These are phyloP conservation scores for Acrossocheilus fasciatus DNA, from an alignment of 2,797 vertebrate species.

Conservation along the genomic window DNA sequence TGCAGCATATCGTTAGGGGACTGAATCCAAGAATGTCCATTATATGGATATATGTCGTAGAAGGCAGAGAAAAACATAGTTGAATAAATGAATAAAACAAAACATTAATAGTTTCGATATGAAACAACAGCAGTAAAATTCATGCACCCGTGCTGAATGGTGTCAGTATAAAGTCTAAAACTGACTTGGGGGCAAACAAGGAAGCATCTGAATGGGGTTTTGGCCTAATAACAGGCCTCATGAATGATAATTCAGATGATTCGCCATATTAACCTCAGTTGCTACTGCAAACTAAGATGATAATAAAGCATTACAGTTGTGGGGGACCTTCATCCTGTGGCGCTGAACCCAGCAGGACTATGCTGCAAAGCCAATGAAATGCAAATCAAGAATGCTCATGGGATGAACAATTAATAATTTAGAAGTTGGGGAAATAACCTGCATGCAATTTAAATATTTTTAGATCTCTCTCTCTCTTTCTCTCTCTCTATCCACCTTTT, in stretches of 20 bases:
- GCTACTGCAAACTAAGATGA: constrained; percentile 24
- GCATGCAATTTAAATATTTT: background rate
- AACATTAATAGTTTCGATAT: background rate
- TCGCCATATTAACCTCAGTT: constrained; percentile 9
- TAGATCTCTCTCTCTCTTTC: background rate
- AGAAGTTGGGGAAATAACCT: constrained; percentile 19
- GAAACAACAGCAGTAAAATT: background rate
- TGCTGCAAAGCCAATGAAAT: constrained; percentile 20
- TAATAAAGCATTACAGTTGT: constrained; percentile 17
- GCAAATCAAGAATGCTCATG: constrained; percentile 10
- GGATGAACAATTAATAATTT: constrained; percentile 36
- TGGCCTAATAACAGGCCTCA: background rate
- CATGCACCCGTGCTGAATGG: background rate
- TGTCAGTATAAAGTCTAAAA: background rate
- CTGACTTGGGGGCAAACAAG: background rate
- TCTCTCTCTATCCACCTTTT: too few species aligned
- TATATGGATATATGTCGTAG: background rate
- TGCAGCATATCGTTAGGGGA: background rate
- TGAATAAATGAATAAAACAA: background rate
- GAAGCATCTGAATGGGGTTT: background rate
- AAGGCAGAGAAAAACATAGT: background rate
- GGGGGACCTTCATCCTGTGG: constrained; percentile 37
- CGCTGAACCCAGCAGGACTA: constrained; percentile 9
- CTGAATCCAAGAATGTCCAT: background rate
- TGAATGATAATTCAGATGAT: background rate